Evolutionary conservation across 2,888 invertebrate genomes (phyloP).

Genomic region (Blastobasis lacticolella): DNA sequence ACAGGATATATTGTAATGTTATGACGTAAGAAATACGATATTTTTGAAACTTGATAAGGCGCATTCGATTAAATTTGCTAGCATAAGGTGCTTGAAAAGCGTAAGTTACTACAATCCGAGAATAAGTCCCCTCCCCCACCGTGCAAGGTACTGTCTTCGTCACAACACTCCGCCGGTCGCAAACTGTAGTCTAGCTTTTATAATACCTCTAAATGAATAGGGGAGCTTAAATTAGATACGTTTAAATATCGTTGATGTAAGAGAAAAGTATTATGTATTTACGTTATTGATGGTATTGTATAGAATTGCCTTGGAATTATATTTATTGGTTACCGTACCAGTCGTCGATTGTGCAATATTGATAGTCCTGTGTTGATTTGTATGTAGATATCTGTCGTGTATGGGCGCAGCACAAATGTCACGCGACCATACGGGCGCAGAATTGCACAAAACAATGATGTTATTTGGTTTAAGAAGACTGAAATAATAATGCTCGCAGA

Average conservation of each 20-base stretch:
- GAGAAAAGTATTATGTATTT: conserved; percentile 47
- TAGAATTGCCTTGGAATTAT: conserved; percentile 27
- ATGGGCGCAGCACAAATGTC: neutral
- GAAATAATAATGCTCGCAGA: conserved; percentile 11
- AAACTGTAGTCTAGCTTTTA: conserved; percentile 41
- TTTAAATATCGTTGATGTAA: conserved; percentile 21
- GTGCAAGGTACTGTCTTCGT: conserved; percentile 39
- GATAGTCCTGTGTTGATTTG: conserved; percentile 18
- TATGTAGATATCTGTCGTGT: conserved; percentile 8
- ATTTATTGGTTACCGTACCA: conserved; percentile 17
- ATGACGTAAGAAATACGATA: conserved; percentile 5
- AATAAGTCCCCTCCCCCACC: conserved; percentile 46
- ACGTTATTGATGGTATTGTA: conserved; percentile 24
- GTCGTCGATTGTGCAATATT: conserved; percentile 15
- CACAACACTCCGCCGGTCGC: conserved; percentile 22
- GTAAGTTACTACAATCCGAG: conserved; percentile 31
- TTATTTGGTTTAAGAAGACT: conserved; percentile 11
- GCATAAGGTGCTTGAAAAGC: conserved; percentile 43
- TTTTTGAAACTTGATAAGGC: conserved; percentile 10
- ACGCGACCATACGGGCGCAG: neutral
- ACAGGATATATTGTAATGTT: neutral
- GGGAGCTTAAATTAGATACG: conserved; percentile 14
- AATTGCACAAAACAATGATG: neutral
- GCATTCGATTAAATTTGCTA: conserved; percentile 14
- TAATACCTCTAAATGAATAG: conserved; percentile 25